Percentiles rank a stretch among this genome's conserved stretches.
phyloP scores from a whole-genome alignment of 1,140 invertebrate genomes.

The Pseudomyrmex pallidus region DNA sequence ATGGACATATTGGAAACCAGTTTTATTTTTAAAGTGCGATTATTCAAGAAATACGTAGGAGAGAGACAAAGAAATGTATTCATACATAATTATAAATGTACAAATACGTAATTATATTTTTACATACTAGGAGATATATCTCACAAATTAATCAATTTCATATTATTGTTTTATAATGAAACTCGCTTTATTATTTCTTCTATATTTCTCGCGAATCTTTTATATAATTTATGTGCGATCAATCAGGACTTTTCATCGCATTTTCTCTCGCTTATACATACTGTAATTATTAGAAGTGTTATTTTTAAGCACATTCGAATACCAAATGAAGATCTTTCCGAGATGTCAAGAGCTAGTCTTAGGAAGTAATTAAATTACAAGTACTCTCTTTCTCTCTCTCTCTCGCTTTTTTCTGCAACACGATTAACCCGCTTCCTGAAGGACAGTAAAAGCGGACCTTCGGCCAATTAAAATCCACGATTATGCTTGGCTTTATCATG shows the following conservation, averaged over 20 bases:
- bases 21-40: background rate
- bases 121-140: no score
- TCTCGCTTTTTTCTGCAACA: background rate
- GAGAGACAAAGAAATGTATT: background rate
- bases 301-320: background rate
- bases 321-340: background rate
- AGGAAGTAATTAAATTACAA: conserved; percentile 24
- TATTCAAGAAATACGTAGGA: background rate
- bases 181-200: background rate
- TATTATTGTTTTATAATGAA: no score
- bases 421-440: conserved; percentile 56
- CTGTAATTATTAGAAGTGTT: background rate
- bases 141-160: no score
- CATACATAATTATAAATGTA: no score
- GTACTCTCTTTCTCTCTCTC: conserved; percentile 35
- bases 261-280: background rate
- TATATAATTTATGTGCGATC: background rate
- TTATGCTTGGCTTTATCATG: conserved; percentile 51
- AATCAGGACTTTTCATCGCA: background rate
- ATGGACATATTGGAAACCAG: background rate
- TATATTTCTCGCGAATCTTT: background rate
- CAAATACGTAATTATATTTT: background rate
- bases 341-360: background rate
- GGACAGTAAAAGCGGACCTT: conserved; percentile 28
- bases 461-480: conserved; percentile 70